Evolutionary conservation across 2,888 invertebrate genomes (phyloP), one percentile per base, ranked within the genome.

Genomic region (Nasonia oneida): DNA sequence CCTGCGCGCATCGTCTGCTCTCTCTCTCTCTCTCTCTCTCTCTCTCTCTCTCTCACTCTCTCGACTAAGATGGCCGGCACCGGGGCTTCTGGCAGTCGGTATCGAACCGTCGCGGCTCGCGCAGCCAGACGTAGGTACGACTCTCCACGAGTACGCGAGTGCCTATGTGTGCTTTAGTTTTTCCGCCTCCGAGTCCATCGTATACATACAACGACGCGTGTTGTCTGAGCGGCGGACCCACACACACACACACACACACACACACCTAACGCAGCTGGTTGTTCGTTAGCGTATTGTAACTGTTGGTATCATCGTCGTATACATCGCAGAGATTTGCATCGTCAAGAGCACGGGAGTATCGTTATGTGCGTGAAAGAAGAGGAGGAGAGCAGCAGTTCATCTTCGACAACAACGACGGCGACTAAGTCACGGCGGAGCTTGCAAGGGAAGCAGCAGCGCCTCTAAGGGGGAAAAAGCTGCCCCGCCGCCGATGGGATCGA

Each of bases 81-180:
- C 29, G 50, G 75, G n/a, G 29, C 57, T 42, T 37, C 42, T 8
- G 67, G 6, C 74, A 81, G 84, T 85, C 81, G 76, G 76, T 81
- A 85, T 85, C 77, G 84, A 85, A 85, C 84, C 81, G 70, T 42
- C 81, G 71, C 53, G 42, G 10, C 73, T 64, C 33, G 61, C 74
- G 73, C 42, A 2, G n/a, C 15, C 39, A 18, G 15, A 8, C 14
- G 8, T 29, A 29, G 29, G 29, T 29, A 39, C 33, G 73, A 37
- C 33, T 37, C 37, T 37, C 4, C 37, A 37, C 37, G 37, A 37
- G 37, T 37, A 18, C 39, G 29, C 39, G n/a, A 37, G 37, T 73
- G 37, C 73, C 73, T 37, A 14, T 12, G 37, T 29, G 14, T n/a
- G 12, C 23, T 33, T 33, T 15, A 33, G 14, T 33, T 8, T 14